Evolutionary conservation across 2,113 vertebrate species (phyloP), one percentile per base, ranked within the genome.

Genomic region (Todiramphus chloris): DNA sequence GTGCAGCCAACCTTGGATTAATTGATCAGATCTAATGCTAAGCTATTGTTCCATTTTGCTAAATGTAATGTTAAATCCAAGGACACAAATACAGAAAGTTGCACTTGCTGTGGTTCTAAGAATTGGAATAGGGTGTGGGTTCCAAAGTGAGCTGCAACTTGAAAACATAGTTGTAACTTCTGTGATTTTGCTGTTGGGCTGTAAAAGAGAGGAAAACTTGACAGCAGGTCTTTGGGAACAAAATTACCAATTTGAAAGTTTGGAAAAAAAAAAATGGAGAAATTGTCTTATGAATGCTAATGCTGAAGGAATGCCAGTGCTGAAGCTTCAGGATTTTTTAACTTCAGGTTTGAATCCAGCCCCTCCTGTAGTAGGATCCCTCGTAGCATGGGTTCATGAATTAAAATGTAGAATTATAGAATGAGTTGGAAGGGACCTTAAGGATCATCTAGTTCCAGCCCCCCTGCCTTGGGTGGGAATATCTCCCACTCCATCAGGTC

Each of bases 41-140:
- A 83, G 6, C 3, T 66, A 3, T 51, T 70, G 30, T 35, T 37
- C 10, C 77, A 3, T 48, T 69, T 78, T 83, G 80, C 35, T 69
- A 69, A 93, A 75, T 58, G 62, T 7, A 53, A 2, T 16, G 21
- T 72, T 91, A 75, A 83, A 66, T 41, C 25, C 28, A n/a, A 63
- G 31, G 21, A 5, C 89, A 33, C 20, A 15, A 73, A 31, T 73
- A 48, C 16, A 51, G 46, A 24, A 81, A 63, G 46, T 80, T 66
- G 41, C 11, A 12, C 43, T 79, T 82, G 16, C 4, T 1, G 0
- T 2, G 28, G 15, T 50, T 88, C 24, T 69, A 70, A 28, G 63
- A 90, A 30, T 24, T 69, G 14, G 46, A 76, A 28, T 16, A 44
- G 14, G 0, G 0, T 2, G 11, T 16, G 19, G 8, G 2, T 77